Evolutionary conservation across 1,140 invertebrate species (phyloP), one percentile per base, ranked within the genome.

Genomic region (Solenopsis fugax): DNA sequence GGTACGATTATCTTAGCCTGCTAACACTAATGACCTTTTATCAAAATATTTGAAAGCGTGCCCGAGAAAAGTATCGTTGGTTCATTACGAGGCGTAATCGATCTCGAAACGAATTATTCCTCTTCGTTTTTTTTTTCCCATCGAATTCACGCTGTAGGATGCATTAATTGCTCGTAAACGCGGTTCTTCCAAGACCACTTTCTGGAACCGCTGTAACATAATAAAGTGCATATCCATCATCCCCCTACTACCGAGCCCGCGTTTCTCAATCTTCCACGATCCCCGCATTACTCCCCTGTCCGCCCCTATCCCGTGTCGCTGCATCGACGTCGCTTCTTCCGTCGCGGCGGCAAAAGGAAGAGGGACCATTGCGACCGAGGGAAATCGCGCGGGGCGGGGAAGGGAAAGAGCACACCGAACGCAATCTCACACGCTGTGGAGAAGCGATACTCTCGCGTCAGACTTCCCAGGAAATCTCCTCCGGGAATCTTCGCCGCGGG

Each of bases 401-500:
- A 50, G 6, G 41, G 64, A 54, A 24, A 75, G 86, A 54, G 77
- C 81, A 82, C 45, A 76, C 65, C 81, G 85, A 88, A 90, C 88
- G 89, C 89, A 91, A 92, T 92, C 89, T 91, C 90, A 77, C 72
- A 56, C 84, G 80, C 81, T 71, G 86, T 86, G 65, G 88, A 75
- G 72, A 91, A 92, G 80, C 91, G 89, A 92, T 92, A 92, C 88
- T 82, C 58, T 41, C 85, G 82, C 86, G 88, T 89, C 71, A 87
- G 88, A 90, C 67, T 81, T 71, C 52, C 62, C 52, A 37, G 90
- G 85, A 92, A 91, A 91, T 92, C 89, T 91, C 92, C 87, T 92
- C 87, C 80, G 92, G 88, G 92, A 92, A 92, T 92, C 87, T 87
- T 87, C 87, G 89, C 87, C 91, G 90, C 92, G 89, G 90, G 92